Base-by-base conservation (phyloP, 2,888 invertebrate genomes). In the Melikaiella ostensackeni region DNA sequence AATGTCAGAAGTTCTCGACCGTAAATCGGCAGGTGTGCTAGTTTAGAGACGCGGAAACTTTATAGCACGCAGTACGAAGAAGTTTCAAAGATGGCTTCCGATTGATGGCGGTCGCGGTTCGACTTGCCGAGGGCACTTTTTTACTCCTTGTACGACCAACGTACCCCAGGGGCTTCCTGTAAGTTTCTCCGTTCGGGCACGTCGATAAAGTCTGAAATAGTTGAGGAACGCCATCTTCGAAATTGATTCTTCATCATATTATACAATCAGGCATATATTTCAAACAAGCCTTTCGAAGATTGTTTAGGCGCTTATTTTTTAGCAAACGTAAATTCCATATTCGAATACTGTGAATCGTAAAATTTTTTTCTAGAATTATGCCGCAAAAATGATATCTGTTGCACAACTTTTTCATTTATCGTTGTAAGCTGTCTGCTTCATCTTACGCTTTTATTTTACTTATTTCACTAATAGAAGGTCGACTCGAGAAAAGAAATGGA, bases 11-110 rank as follows among this genome's bases (percentile, higher is more conserved):
- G 24, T 59, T 59, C 11, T 11, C 1, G 16, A 27, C 24, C 27
- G 27, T 59, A 27, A 59, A 59, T 59, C 59, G 27, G 59, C 59
- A 59, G 59, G 16, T 59, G 59, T 59, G 59, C 59, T 24, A 59
- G 27, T 59, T 59, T 59, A 27, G 59, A 57, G 16, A 57, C 57
- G 57, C 13, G 57, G 13, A 57, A 57, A 24, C 24, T 24, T 57
- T 24, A 57, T 24, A 57, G 24, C 13, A 13, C 5, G 57, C 57
- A 24, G 24, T 13, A 57, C 57, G 57, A 27, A 59, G 59, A 59
- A 59, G 24, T 59, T 59, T 59, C 24, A 16, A 59, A 59, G 59
- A 59, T 59, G 27, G 27, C 59, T 59, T 59, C 16, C 59, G 59
- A 27, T 27, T 59, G 59, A 59, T 16, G 59, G 13, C 57, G 24